Evolutionary conservation across 2,113 vertebrate species (phyloP).

Genomic region (Scortum barcoo): DNA sequence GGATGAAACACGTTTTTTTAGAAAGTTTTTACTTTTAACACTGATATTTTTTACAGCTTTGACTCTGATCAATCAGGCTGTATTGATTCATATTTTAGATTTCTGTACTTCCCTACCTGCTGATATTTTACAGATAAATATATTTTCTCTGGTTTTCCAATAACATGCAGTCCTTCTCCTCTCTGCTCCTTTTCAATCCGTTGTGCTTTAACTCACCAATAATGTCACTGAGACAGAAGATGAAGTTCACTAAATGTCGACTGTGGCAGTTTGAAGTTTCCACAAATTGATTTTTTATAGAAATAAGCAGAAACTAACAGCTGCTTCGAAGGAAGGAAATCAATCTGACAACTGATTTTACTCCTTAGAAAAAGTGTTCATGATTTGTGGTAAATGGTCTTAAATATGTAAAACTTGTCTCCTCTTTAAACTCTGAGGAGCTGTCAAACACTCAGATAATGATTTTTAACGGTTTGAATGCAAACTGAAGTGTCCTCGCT

Average conservation of each 20-base stretch:
- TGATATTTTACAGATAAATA: too few relatives aligned
- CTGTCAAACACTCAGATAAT: neutral
- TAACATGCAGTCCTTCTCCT: too few relatives aligned
- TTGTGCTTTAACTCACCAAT: too few relatives aligned
- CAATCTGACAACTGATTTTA: neutral
- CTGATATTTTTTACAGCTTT: too few relatives aligned
- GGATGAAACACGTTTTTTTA: too few relatives aligned
- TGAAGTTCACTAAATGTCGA: neutral
- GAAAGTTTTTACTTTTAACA: too few relatives aligned
- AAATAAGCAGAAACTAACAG: neutral
- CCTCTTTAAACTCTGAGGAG: too few relatives aligned
- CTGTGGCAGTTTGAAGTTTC: neutral
- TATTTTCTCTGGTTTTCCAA: too few relatives aligned
- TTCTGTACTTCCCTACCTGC: too few relatives aligned
- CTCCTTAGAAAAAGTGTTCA: neutral
- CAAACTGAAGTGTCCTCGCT: neutral
- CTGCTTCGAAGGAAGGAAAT: neutral
- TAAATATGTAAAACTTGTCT: neutral
- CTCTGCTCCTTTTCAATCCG: too few relatives aligned
- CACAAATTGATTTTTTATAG: neutral
- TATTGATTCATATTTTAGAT: too few relatives aligned
- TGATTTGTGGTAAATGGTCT: neutral
- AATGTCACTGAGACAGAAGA: neutral
- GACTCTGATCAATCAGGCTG: too few relatives aligned
- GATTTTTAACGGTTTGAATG: constrained; percentile 3